Percentiles rank a stretch among this genome's conserved stretches.
Conservation (phyloP, 2,113 vertebrate genomes). For the Vidua chalybeata region DNA sequence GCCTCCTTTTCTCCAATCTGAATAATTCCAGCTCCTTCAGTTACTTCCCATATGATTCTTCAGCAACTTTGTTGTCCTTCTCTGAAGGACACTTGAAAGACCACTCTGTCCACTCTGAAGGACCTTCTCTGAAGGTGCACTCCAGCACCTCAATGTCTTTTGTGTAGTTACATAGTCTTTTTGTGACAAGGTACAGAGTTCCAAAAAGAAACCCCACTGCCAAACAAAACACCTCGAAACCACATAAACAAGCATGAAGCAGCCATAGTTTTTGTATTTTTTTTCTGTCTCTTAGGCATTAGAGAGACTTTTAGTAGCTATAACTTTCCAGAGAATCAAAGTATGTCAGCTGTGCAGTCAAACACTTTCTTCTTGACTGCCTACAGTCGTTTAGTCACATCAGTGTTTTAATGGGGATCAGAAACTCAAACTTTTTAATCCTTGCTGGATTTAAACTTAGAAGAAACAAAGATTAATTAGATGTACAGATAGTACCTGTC, state of each 20-base stretch:
- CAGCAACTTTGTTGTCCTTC: neutral
- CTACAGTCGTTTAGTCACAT: neutral
- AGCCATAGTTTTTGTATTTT: neutral
- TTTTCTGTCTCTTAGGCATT: neutral
- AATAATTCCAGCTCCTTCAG: neutral
- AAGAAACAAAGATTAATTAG: neutral
- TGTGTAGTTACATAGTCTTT: neutral
- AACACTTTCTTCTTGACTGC: neutral
- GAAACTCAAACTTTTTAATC: neutral
- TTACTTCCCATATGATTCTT: neutral
- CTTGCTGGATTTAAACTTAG: neutral
- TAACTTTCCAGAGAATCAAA: neutral
- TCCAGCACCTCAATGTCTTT: neutral
- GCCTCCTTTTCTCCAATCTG: neutral
- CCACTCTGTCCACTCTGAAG: too few relatives aligned
- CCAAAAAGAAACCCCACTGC: fast-evolving
- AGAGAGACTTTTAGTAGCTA: neutral
- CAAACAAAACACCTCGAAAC: neutral
- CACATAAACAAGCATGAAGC: neutral
- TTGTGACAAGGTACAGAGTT: neutral
- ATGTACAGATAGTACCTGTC: neutral
- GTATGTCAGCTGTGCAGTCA: neutral
- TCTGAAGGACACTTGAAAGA: neutral
- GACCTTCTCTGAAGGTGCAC: too few relatives aligned
- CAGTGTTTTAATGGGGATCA: neutral